These are phyloP conservation scores for Carollia perspicillata DNA, from an alignment of 2,113 vertebrate species.

Conservation along the genomic window DNA sequence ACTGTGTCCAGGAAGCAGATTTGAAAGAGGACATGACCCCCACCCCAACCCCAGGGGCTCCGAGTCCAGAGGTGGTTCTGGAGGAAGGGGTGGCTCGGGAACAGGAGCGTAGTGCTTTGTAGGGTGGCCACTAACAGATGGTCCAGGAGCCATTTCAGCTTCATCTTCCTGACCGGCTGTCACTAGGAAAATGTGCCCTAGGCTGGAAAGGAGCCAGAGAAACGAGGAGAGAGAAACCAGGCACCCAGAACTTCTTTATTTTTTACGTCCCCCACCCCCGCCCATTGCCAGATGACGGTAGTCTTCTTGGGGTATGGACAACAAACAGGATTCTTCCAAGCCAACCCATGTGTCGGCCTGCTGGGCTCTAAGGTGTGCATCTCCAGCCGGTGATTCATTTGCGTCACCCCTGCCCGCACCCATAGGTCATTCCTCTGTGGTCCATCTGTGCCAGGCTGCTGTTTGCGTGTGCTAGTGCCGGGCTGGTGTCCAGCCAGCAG, in stretches of 20 bases:
- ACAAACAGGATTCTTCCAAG: neutral
- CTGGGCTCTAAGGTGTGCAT: neutral
- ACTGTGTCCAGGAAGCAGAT: neutral
- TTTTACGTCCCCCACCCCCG: neutral
- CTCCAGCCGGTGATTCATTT: fast-evolving
- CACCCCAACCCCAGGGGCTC: neutral
- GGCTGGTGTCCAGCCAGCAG: neutral
- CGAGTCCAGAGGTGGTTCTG: neutral
- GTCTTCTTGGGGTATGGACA: neutral
- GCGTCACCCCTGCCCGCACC: fast-evolving
- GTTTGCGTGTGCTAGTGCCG: neutral
- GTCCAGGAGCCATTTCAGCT: neutral
- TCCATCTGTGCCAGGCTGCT: neutral
- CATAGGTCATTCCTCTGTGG: fast-evolving
- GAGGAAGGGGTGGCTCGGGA: neutral
- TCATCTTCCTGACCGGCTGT: conserved; percentile 29
- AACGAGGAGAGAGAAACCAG: neutral
- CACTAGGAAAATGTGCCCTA: neutral
- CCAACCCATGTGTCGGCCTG: fast-evolving
- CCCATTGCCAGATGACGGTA: neutral
- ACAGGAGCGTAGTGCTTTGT: neutral
- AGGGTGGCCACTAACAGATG: neutral
- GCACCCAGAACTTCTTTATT: neutral
- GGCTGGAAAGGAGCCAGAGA: neutral
- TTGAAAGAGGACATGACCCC: neutral